phyloP scores from a whole-genome alignment of 1,140 invertebrate species.

The Drosophila persimilis region DNA sequence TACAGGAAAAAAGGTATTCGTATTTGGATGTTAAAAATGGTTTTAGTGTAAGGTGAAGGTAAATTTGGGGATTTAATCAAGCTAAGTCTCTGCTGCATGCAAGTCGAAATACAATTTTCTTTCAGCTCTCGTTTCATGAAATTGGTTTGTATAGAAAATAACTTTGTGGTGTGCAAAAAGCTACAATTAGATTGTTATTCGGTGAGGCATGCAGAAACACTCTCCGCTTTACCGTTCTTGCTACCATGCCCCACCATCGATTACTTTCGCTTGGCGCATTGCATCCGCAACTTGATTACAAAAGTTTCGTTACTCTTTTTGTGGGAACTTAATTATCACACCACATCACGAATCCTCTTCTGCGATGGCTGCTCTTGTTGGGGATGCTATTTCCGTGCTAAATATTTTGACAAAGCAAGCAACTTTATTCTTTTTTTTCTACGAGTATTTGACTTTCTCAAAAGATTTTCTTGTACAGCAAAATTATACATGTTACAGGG shows the following conservation, averaged over 20 bases:
- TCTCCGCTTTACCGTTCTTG: no score
- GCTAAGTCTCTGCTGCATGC: no score
- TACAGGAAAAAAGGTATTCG: neutral
- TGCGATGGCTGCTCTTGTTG: conserved; percentile 14
- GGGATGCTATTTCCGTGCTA: conserved; percentile 39
- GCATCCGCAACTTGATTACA: conserved; percentile 17
- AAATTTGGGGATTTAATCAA: no score
- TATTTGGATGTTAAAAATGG: neutral
- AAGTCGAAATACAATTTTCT: no score
- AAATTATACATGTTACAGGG: no score
- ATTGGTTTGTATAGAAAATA: no score
- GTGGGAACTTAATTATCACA: conserved; percentile 40
- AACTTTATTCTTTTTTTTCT: neutral
- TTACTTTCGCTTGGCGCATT: conserved; percentile 16
- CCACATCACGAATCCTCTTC: neutral
- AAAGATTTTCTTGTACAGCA: neutral
- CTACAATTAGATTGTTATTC: no score
- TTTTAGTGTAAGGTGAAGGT: no score
- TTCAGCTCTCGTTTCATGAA: no score
- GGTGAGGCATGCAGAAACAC: no score
- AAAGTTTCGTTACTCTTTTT: conserved; percentile 27
- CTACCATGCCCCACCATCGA: no score
- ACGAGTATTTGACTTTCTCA: neutral
- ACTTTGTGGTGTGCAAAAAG: neutral
- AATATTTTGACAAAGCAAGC: conserved; percentile 38